Evolutionary conservation across 2,888 invertebrate species (phyloP).

Genomic region (Gymnocheta viridis): DNA sequence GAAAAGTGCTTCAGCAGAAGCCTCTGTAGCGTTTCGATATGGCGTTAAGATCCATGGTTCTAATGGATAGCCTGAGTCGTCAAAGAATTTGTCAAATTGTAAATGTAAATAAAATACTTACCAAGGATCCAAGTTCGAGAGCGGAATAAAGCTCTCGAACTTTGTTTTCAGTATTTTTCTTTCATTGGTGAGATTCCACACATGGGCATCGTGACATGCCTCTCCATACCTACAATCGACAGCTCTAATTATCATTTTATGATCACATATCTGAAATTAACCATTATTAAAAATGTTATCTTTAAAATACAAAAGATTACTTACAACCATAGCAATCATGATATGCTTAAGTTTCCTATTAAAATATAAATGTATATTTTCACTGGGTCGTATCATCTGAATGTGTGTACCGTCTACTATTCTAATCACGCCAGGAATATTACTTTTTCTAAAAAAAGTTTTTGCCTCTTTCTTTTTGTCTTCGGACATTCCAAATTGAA

Average conservation of each 20-base stretch:
- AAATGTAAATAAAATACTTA: slow-evolving; percentile 1
- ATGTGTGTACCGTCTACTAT: not conserved
- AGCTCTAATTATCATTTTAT: slow-evolving; percentile 10
- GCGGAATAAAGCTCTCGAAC: not conserved
- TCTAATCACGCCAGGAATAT: not conserved
- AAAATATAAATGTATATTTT: not conserved
- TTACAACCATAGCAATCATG: not conserved
- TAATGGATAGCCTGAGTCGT: slow-evolving; percentile 4
- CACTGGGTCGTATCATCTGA: not conserved
- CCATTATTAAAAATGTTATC: too few relatives aligned
- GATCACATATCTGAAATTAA: not conserved
- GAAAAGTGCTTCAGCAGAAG: too few relatives aligned
- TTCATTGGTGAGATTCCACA: not conserved
- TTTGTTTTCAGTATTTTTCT: slow-evolving; percentile 6
- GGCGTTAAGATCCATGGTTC: slow-evolving; percentile 2
- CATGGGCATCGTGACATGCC: slow-evolving; percentile 1
- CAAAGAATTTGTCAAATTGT: not conserved
- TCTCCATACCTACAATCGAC: not conserved
- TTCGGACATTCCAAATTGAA: not conserved
- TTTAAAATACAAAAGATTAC: not conserved
- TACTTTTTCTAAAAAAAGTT: not conserved
- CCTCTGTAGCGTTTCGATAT: too few relatives aligned
- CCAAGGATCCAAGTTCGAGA: not conserved
- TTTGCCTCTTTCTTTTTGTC: not conserved
- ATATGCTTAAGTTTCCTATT: not conserved